Evolutionary conservation across 2,888 invertebrate genomes (phyloP).

Genomic region (Ceratothoa steindachneri): DNA sequence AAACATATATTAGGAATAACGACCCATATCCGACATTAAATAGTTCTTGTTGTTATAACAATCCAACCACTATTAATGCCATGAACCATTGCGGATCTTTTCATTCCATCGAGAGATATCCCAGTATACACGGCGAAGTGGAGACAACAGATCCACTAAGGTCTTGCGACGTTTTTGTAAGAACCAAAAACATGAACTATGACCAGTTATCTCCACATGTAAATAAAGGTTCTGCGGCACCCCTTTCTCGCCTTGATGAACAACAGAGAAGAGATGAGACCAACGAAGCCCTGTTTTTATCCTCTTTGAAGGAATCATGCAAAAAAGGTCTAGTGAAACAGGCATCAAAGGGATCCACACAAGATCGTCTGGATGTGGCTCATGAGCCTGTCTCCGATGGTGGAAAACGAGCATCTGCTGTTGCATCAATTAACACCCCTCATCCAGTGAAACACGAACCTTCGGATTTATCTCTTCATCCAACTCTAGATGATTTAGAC

Average conservation of each 20-base stretch:
- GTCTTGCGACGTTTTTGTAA: neutral
- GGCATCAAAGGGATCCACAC: neutral
- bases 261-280: neutral
- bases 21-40: neutral
- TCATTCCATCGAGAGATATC: neutral
- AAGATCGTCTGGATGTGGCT: neutral
- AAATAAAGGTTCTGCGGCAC: no score
- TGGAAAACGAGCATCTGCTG: neutral
- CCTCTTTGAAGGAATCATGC: neutral
- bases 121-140: neutral
- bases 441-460: conserved; percentile 8
- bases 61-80: neutral
- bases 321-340: neutral
- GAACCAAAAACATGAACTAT: neutral
- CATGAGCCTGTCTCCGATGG: neutral
- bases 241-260: no score
- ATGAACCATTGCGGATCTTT: neutral
- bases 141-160: neutral
- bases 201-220: neutral
- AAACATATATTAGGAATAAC: neutral
- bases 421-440: neutral
- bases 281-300: neutral
- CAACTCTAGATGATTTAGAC: conserved; percentile 45
- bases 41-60: neutral
- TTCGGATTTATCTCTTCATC: conserved; percentile 6